Percentiles rank a stretch among this genome's conserved stretches.
Evolutionary conservation across 2,113 vertebrate species (phyloP).

Genomic region (Antigone vipio): DNA sequence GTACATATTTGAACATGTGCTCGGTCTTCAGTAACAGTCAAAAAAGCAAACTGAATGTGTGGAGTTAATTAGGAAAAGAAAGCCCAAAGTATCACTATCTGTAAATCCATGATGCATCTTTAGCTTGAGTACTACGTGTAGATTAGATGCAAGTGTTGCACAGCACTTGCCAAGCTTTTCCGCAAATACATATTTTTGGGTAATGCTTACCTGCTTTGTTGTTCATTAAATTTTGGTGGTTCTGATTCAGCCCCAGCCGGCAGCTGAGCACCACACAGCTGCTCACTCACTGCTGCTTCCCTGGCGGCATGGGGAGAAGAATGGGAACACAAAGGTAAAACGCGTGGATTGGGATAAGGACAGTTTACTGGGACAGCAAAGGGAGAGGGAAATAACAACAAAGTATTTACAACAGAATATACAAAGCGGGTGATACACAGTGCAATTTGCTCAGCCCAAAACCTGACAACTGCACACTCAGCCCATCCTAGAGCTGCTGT

Average conservation of each 20-base stretch:
- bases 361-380: too few species aligned
- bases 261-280: too few species aligned
- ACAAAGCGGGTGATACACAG: too few species aligned
- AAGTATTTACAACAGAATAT: too few species aligned
- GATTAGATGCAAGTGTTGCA: not conserved
- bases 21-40: not conserved
- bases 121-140: not conserved
- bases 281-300: too few species aligned
- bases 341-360: too few species aligned
- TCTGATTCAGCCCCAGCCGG: not conserved
- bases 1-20: rapidly evolving
- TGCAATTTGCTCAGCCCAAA: too few species aligned
- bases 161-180: not conserved
- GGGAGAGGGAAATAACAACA: too few species aligned
- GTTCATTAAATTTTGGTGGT: not conserved
- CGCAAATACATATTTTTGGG: not conserved
- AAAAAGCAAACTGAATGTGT: not conserved
- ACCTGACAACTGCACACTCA: too few species aligned
- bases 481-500: too few species aligned
- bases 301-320: too few species aligned
- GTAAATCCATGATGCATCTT: not conserved
- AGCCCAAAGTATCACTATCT: not conserved
- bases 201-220: not conserved
- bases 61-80: not conserved
- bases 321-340: too few species aligned